phyloP scores from a whole-genome alignment of 2,113 vertebrate genomes.

The Hypocryptadius cinnamomeus region DNA sequence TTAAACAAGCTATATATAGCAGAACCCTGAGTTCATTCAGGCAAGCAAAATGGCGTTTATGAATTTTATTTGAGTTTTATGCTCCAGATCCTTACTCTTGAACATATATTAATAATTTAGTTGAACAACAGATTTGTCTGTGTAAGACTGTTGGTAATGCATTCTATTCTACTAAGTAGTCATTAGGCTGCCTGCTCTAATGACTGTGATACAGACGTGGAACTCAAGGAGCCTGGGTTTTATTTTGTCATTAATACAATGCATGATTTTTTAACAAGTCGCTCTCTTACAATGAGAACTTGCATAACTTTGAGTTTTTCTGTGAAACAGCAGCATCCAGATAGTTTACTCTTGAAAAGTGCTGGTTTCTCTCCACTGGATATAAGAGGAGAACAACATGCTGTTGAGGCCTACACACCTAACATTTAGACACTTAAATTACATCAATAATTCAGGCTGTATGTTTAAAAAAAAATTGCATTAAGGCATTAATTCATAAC shows the following conservation, averaged over 20 bases:
- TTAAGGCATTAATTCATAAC: background rate
- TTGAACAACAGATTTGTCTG: conserved; percentile 16
- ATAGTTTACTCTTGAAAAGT: background rate
- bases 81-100: background rate
- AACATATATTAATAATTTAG: conserved; percentile 17
- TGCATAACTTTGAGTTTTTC: background rate
- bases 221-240: background rate
- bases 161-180: background rate
- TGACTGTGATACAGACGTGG: background rate
- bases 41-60: background rate
- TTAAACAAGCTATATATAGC: background rate
- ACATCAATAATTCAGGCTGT: background rate
- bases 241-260: background rate
- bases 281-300: background rate
- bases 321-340: background rate
- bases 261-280: background rate
- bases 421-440: background rate
- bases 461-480: background rate
- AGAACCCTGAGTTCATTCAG: background rate
- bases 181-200: conserved; percentile 6
- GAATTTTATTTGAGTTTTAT: conserved; percentile 28
- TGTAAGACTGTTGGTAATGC: background rate
- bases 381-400: background rate
- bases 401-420: background rate
- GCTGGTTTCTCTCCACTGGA: background rate